phyloP scores from a whole-genome alignment of 2,797 vertebrate species.

The Hydrolagus colliei region DNA sequence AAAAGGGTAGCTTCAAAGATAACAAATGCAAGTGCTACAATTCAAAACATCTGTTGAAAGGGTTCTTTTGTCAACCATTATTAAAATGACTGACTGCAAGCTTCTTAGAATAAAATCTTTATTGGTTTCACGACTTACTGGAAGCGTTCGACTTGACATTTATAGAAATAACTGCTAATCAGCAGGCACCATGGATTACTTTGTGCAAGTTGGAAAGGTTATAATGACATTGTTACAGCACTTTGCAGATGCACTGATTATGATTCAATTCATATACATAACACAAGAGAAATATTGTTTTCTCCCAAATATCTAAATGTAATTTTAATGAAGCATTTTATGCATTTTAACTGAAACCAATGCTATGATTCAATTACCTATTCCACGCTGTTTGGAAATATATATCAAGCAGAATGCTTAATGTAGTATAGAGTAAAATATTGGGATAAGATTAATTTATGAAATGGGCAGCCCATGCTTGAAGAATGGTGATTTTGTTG shows the following conservation, averaged over 20 bases:
- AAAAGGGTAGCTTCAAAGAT: not conserved
- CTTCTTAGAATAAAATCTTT: slow-evolving; percentile 16
- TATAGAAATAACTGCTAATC: slow-evolving; percentile 20
- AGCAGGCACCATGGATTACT: slow-evolving; percentile 6
- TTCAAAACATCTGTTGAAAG: slow-evolving; percentile 1
- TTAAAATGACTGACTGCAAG: not conserved
- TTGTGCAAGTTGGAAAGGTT: slow-evolving; percentile 6
- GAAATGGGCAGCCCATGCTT: too few species aligned
- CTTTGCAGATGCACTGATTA: not conserved
- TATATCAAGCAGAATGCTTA: too few species aligned
- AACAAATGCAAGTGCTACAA: not conserved
- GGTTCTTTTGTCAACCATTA: slow-evolving; percentile 25
- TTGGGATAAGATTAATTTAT: too few species aligned
- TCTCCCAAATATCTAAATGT: not conserved
- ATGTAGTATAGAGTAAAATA: too few species aligned
- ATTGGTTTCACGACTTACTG: slow-evolving; percentile 18
- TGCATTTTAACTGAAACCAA: not conserved
- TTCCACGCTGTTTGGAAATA: not conserved
- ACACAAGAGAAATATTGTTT: not conserved
- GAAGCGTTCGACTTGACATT: slow-evolving; percentile 25
- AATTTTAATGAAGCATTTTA: not conserved
- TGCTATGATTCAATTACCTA: not conserved
- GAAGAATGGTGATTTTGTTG: too few species aligned
- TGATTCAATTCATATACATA: not conserved
- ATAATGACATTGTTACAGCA: slow-evolving; percentile 3